Evolutionary conservation across 2,113 vertebrate genomes (phyloP), one percentile per base, ranked within the genome.

Genomic region (Astur gentilis): DNA sequence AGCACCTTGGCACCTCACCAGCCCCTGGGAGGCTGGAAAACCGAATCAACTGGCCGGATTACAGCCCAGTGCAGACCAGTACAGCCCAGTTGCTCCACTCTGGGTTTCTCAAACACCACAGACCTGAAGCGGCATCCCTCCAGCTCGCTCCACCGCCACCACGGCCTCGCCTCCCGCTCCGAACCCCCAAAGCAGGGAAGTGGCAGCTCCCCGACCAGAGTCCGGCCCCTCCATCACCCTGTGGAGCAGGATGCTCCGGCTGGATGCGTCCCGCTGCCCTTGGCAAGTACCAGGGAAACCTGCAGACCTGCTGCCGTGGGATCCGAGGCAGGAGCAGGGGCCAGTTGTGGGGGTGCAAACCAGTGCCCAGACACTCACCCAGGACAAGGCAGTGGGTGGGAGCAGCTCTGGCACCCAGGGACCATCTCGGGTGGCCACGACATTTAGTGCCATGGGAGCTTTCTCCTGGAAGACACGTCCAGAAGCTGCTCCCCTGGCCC

Each of bases 21-120:
- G 32, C 18, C 34, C 38, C 55, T 6, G 15, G 34, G 22, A 66
- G 32, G 52, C 34, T 65, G n/a, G 31, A 67, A 60, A 83, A 67
- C 21, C 2, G 0, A 26, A 58, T 13, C 36, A 36, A 15, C 0
- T 2, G 17, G 34, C 2, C 2, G 6, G 36, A 75, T 52, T 14
- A 58, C 16, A 44, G 9, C 42, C 69, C 31, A 23, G 57, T 5
- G 27, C 22, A 9, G 32, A 57, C 64, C 64, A 55, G 55, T 36
- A 42, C 42, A 36, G 31, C 40, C 80, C 72, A 57, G n/a, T 17
- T 31, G 20, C 79, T 47, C 40, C 16, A 11, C 25, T 13, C 34
- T 2, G 19, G 23, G 23, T 47, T 77, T 40, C 54, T 31, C 13
- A 5, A 52, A 20, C 32, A 13, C 31, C 1, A 2, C 42, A 36